Evolutionary conservation across 2,113 vertebrate species (phyloP).

Genomic region (Empidonax traillii): DNA sequence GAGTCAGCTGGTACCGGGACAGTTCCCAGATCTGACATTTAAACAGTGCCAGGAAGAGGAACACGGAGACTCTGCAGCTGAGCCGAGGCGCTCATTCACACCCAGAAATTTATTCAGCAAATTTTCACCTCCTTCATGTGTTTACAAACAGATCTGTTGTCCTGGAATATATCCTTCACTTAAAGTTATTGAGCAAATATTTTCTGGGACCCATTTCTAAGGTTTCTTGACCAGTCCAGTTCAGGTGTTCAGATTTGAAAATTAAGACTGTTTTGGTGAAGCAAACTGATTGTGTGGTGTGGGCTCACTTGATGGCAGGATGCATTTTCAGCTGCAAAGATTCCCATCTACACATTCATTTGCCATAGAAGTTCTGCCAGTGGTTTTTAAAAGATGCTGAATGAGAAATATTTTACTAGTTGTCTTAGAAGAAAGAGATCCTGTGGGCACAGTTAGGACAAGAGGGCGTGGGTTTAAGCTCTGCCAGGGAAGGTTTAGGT

Average conservation of each 20-base stretch:
- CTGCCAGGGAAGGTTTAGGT: too few relatives aligned
- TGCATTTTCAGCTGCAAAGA: not conserved
- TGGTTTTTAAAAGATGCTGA: not conserved
- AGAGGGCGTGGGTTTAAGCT: too few relatives aligned
- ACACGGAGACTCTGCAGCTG: not conserved
- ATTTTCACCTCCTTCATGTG: not conserved
- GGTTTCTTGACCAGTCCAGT: not conserved
- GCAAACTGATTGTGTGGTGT: rapidly evolving
- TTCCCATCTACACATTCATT: not conserved
- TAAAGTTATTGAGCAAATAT: not conserved
- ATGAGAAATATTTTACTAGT: not conserved
- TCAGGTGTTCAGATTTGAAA: not conserved
- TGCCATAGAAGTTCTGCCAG: not conserved
- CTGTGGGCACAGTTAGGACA: not conserved
- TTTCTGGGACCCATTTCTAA: not conserved
- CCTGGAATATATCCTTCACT: not conserved
- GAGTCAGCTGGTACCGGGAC: slow-evolving; percentile 1
- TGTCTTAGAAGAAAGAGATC: not conserved
- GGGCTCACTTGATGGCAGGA: not conserved
- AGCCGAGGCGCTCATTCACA: not conserved
- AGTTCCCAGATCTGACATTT: slow-evolving; percentile 57
- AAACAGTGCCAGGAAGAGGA: not conserved
- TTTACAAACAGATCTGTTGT: slow-evolving; percentile 35
- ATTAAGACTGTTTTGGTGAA: not conserved
- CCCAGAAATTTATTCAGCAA: not conserved